phyloP scores from a whole-genome alignment of 1,140 invertebrate species.

The Mizuhopecten yessoensis region DNA sequence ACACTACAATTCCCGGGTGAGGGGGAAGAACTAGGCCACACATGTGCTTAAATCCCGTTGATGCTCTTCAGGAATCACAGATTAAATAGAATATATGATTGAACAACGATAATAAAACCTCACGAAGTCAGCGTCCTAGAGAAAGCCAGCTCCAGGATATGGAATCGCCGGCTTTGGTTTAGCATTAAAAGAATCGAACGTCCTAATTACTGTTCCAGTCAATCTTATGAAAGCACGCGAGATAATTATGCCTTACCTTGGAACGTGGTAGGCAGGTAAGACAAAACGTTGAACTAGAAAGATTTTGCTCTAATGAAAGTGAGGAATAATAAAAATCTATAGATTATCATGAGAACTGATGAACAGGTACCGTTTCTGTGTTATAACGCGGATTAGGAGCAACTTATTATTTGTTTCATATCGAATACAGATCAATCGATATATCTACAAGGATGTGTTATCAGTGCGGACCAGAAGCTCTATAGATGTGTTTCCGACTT shows the following conservation, averaged over 20 bases:
- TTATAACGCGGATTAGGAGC: no score
- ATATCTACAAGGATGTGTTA: no score
- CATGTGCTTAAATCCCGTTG: background rate
- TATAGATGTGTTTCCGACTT: no score
- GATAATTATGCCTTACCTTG: background rate
- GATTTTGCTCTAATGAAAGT: no score
- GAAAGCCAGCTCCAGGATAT: background rate
- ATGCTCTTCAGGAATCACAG: background rate
- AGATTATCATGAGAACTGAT: no score
- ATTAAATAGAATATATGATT: background rate
- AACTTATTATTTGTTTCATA: no score
- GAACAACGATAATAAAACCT: background rate
- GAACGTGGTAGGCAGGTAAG: background rate
- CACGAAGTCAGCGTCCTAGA: background rate
- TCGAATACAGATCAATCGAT: no score
- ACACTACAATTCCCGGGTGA: background rate
- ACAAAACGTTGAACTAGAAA: background rate
- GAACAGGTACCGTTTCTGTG: no score
- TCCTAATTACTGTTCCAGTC: background rate
- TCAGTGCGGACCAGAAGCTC: no score
- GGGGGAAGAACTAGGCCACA: background rate
- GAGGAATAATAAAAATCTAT: no score
- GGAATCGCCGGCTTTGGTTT: background rate
- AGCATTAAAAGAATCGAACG: background rate
- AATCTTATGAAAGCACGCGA: background rate